Percentiles rank a stretch among this genome's conserved stretches.
phyloP scores from a whole-genome alignment of 64 coral and sea anemone genomes.

The Astreopora myriophthalma region DNA sequence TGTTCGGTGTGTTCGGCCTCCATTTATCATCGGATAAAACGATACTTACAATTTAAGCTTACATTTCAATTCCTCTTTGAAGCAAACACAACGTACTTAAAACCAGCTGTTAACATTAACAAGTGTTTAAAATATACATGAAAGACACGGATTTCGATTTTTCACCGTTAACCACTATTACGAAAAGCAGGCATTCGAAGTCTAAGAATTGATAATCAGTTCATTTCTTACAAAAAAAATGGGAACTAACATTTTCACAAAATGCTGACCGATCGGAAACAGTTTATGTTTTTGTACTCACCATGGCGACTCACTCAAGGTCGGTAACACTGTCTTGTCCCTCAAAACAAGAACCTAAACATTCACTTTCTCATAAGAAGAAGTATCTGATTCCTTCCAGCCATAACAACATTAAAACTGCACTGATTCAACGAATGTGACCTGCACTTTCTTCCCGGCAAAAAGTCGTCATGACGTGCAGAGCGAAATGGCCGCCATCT shows the following conservation, averaged over 20 bases:
- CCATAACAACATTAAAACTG: not conserved
- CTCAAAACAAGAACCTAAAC: not conserved
- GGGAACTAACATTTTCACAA: too few species aligned
- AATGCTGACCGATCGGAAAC: not conserved
- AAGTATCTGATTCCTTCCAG: not conserved
- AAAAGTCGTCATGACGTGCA: too few species aligned
- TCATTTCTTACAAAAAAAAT: too few species aligned
- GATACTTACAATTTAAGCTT: too few species aligned
- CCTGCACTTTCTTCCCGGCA: not conserved
- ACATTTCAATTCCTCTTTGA: too few species aligned
- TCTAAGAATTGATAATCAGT: not conserved
- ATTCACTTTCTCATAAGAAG: not conserved
- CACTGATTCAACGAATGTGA: not conserved
- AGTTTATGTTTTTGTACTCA: not conserved
- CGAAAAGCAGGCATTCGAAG: not conserved
- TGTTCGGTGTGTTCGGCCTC: too few species aligned
- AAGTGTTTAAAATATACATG: too few species aligned
- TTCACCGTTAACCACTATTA: too few species aligned
- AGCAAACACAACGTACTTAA: too few species aligned
- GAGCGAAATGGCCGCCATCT: conserved; percentile 13
- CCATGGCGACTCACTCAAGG: conserved; percentile 15
- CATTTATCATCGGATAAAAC: too few species aligned
- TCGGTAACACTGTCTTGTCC: not conserved
- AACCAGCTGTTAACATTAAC: too few species aligned
- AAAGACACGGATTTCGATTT: too few species aligned